Evolutionary conservation across 2,888 invertebrate genomes (phyloP), one percentile per base, ranked within the genome.

Genomic region (Mylabris sibirica): DNA sequence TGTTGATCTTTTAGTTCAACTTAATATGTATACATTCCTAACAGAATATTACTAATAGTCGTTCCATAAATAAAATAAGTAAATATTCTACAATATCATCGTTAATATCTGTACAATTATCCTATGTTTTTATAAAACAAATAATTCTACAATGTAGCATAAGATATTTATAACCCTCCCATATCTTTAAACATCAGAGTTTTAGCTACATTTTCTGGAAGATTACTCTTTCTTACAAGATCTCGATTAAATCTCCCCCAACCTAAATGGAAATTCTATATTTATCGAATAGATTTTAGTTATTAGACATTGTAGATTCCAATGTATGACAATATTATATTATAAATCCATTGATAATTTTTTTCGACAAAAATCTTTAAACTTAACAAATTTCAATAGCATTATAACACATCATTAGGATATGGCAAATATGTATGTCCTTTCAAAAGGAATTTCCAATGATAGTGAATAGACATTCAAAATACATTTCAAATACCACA

Each of bases 11-110:
- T 62, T n/a, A 22, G 34, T 20, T 3, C 35, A 61, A 59, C 38
- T 59, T 57, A n/a, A 59, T 24, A 6, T 30, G 22, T 64, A 67
- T 64, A 67, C 62, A 62, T 64, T 65, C 30, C 63, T 60, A 22
- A 60, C 66, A 49, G 63, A 65, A 69, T 69, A 63, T 63, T 24
- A 30, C 60, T 49, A 38, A 65, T 63, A 35, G 60, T 20, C 63
- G 44, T 63, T 60, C 61, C 6, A 5, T 26, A n/a, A 57, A 24
- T 6, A 57, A 26, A 53, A 24, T 53, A 53, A 53, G 12, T 6
- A n/a, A 41, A 41, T 17, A 20, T 6, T 20, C 17, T 9, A 4
- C 6, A 17, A 6, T 49, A 20, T 20, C 20, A 20, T 11, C 20
- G 11, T 20, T 49, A 20, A 11, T 22, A 11, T 49, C 20, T 49